Evolutionary conservation across 2,797 vertebrate genomes (phyloP), one percentile per base, ranked within the genome.

Genomic region (Etheostoma perlongum): DNA sequence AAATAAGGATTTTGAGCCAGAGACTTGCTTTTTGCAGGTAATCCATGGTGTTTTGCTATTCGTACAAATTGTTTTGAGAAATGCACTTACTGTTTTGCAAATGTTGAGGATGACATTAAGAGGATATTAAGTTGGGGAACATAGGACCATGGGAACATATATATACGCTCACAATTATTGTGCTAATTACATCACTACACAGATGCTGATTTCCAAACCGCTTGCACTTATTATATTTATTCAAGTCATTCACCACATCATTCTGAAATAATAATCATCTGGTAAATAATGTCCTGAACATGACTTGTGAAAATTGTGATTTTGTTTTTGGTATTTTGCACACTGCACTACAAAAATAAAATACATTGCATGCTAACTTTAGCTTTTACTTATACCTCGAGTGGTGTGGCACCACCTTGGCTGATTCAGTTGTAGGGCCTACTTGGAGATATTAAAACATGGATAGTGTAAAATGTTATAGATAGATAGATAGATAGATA

Each of bases 361-460:
- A 40, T 18, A 48, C 14, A 25, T 62, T 30, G 47, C 14, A 54
- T 53, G 48, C 33, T 13, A 27, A 21, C 14, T 42, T 25, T 2
- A 54, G 33, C 44, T 73, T 65, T 67, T 40, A 27, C 36, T 47
- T 23, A 62, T 33, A 49, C 27, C 18, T 49, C 13, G 30, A 49
- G 25, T 58, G 27, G 30, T 2, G 16, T 40, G 36, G 0, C 6
- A 2, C 6, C 3, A 58, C 21, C 16, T 64, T 16, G 52, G 6
- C 18, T 1, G 3, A 21, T 36, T 60, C 46, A 23, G 49, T 40
- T 47, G 19, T 36, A 10, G n/a, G 19, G 7, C 40, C n/a, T 44
- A 23, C 46, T 62, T 49, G 2, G 33, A 48, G 15, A 23, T 61
- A 19, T n/a, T 15, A 30, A 59, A 14, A 19, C 21, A 25, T 11